Evolutionary conservation across 2,888 invertebrate species (phyloP), one percentile per base, ranked within the genome.

Genomic region (Monochamus alternatus): DNA sequence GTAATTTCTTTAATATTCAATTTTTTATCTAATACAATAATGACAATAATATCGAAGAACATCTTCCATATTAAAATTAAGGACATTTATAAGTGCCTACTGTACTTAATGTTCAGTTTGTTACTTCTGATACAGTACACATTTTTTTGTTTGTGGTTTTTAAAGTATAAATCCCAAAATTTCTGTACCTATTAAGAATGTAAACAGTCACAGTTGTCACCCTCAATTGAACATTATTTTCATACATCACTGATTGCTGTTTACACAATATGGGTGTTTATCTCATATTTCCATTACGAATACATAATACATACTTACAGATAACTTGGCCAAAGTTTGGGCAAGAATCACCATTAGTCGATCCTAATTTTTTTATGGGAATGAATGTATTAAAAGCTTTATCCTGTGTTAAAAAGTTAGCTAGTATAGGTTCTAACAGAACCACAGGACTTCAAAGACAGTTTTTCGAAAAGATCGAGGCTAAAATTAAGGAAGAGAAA

Each of bases 141-240:
- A 22, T 22, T 1, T 58, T 14, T 58, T 3, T 52, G 8, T 14
- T 55, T 44, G 9, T 47, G 2, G 12, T 47, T 12, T 47, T 47
- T 47, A 47, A 47, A 47, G 5, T 47, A 47, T 47, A 12, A 47
- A 47, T 47, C 10, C 10, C 47, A 12, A 55, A 22, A 55, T 55
- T 1, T 55, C 55, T 10, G 12, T 55, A 14, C n/a, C 10, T 43
- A 60, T 69, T 60, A 69, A 60, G 38, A 60, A 47, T n/a, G 30
- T 60, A 69, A 69, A 69, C 69, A 69, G n/a, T 69, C 60, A 59
- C 69, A 69, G 69, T 69, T 69, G 69, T 47, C 32, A 32, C 51
- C 43, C 71, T 71, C 71, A 38, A 71, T 32, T 47, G 63, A n/a
- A 51, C 71, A 71, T 32, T 47, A 63, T 71, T 52, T 63, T 63